Evolutionary conservation across 2,888 invertebrate species (phyloP).

Genomic region (Aplocera efformata): DNA sequence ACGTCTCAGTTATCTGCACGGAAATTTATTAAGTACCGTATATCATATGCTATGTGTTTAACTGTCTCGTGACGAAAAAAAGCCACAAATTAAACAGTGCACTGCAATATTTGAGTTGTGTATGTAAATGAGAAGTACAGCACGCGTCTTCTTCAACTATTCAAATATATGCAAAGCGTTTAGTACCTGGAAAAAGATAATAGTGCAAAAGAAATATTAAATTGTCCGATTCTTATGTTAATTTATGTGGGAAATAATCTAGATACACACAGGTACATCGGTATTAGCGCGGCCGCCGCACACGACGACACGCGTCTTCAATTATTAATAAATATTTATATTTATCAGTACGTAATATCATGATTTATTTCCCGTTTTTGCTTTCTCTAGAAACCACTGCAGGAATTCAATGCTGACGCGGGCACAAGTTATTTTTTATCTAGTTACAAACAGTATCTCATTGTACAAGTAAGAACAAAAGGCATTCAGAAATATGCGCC

Average conservation of each 20-base stretch:
- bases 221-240: constrained; percentile 65
- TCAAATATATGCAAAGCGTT: constrained; percentile 67
- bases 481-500: constrained; percentile 68
- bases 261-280: constrained; percentile 38
- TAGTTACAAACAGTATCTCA: constrained; percentile 46
- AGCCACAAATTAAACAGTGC: constrained; percentile 21
- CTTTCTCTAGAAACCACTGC: constrained; percentile 9
- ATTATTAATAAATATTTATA: constrained; percentile 38
- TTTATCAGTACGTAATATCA: constrained; percentile 27
- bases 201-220: constrained; percentile 62
- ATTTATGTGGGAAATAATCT: constrained; percentile 65
- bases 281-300: constrained; percentile 44
- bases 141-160: constrained; percentile 62
- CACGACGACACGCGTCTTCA: constrained; percentile 49
- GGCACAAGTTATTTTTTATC: constrained; percentile 36
- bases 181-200: constrained; percentile 64
- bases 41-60: too few relatives aligned
- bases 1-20: too few relatives aligned
- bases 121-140: constrained; percentile 49
- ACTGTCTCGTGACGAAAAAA: too few relatives aligned
- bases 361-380: constrained; percentile 13
- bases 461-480: constrained; percentile 75
- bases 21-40: too few relatives aligned
- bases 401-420: constrained; percentile 4
- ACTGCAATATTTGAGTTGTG: constrained; percentile 40